Percentiles rank a stretch among this genome's conserved stretches.
Evolutionary conservation across 2,797 vertebrate genomes (phyloP).

Genomic region (Echiichthys vipera): DNA sequence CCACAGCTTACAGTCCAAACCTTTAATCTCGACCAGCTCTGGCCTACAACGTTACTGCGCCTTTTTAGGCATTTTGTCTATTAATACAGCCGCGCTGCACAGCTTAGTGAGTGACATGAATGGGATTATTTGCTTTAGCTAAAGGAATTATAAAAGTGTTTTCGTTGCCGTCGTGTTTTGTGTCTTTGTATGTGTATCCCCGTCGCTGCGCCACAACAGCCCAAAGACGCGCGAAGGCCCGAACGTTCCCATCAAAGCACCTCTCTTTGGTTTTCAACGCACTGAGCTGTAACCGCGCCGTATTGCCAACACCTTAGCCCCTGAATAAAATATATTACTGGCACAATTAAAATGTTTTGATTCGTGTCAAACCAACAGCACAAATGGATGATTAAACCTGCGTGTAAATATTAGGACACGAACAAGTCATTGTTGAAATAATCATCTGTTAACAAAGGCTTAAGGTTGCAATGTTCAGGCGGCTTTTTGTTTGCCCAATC

Average conservation of each 20-base stretch:
- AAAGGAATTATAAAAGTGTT: constrained; percentile 1
- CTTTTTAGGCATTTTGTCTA: constrained; percentile 14
- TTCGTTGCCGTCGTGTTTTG: constrained; percentile 14
- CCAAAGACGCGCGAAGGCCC: not conserved
- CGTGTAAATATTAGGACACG: not conserved
- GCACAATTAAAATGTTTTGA: constrained; percentile 2
- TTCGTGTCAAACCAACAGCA: not conserved
- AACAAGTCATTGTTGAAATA: constrained; percentile 14
- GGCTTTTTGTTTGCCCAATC: not conserved
- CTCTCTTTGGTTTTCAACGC: no score
- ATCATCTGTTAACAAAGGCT: not conserved
- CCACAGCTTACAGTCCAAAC: constrained; percentile 4
- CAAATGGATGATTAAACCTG: not conserved
- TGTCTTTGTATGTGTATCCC: not conserved
- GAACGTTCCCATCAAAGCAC: not conserved
- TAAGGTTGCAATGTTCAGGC: not conserved
- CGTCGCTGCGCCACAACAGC: not conserved
- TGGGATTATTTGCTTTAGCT: constrained; percentile 15
- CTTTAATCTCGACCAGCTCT: constrained; percentile 16
- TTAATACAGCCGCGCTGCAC: not conserved
- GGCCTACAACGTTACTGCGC: not conserved
- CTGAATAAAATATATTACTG: not conserved
- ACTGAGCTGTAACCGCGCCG: no score
- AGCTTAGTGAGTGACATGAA: not conserved
- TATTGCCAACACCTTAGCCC: not conserved